Percentiles rank a stretch among this genome's conserved stretches.
Conservation (phyloP, 2,113 vertebrate genomes). For the Alouatta palliata region DNA sequence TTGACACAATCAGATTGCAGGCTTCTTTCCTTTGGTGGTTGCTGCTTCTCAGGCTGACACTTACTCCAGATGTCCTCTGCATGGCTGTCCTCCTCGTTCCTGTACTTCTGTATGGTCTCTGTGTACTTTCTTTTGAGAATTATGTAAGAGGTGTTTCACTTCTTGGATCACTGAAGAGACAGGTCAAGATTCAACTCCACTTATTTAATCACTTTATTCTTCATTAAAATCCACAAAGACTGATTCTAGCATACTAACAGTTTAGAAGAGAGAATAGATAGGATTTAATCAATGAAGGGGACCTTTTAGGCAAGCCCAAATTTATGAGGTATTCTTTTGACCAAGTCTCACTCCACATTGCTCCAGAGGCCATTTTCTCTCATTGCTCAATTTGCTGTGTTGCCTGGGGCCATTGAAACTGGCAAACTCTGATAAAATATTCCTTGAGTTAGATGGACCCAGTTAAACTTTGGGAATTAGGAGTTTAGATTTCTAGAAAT, state of each 20-base stretch:
- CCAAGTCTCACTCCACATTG: not conserved
- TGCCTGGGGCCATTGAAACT: not conserved
- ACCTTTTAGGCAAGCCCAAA: not conserved
- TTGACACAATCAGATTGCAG: not conserved
- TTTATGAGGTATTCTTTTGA: not conserved
- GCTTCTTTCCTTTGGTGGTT: not conserved
- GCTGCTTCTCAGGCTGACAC: not conserved
- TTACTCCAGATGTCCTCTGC: not conserved
- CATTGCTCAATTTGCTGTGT: not conserved
- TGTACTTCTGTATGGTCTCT: accelerated
- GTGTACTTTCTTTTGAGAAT: not conserved
- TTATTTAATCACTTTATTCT: not conserved
- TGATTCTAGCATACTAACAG: not conserved
- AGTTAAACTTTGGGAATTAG: not conserved
- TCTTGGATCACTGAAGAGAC: not conserved
- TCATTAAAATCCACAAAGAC: not conserved
- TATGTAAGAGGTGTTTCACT: not conserved
- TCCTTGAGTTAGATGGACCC: not conserved
- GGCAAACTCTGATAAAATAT: not conserved
- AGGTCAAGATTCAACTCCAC: not conserved
- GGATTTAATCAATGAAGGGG: not conserved
- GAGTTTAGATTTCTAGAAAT: not conserved
- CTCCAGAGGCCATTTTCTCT: not conserved
- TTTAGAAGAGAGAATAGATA: not conserved
- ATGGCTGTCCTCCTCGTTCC: not conserved